phyloP scores from a whole-genome alignment of 2,113 vertebrate species.

The Pipa parva region DNA sequence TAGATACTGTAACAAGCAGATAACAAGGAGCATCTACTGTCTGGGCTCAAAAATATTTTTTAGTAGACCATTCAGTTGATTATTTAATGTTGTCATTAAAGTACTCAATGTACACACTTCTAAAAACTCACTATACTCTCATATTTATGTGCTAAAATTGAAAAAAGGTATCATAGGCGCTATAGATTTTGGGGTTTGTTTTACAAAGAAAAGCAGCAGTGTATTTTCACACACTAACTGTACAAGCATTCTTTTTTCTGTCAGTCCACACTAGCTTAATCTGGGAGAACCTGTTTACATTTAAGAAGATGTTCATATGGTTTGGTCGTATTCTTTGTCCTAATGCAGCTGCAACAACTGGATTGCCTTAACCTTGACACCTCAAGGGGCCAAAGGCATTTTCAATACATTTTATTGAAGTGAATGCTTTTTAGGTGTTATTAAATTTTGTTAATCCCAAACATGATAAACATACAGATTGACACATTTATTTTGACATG shows the following conservation, averaged over 20 bases:
- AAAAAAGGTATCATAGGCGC: too few species aligned
- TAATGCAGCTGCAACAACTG: slow-evolving; percentile 13
- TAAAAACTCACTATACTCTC: too few species aligned
- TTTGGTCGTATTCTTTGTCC: background rate
- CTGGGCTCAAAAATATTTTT: too few species aligned
- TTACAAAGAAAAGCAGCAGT: too few species aligned
- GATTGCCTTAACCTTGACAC: slow-evolving; percentile 7
- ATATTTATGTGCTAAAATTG: too few species aligned
- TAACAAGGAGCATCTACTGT: too few species aligned
- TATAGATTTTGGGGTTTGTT: too few species aligned
- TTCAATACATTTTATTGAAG: background rate
- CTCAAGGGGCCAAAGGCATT: background rate
- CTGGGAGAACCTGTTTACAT: slow-evolving; percentile 3
- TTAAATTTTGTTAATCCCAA: background rate
- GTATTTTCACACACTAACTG: too few species aligned
- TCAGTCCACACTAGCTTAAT: background rate
- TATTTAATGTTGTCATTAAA: too few species aligned
- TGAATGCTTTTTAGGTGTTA: background rate
- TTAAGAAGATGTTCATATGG: background rate
- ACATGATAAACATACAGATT: slow-evolving; percentile 9
- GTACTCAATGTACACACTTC: too few species aligned
- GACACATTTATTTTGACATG: background rate
- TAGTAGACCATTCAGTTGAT: too few species aligned
- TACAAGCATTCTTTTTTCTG: background rate
- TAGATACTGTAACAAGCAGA: too few species aligned